Evolutionary conservation across 2,113 vertebrate genomes (phyloP).

Genomic region (Malaclemys terrapin): DNA sequence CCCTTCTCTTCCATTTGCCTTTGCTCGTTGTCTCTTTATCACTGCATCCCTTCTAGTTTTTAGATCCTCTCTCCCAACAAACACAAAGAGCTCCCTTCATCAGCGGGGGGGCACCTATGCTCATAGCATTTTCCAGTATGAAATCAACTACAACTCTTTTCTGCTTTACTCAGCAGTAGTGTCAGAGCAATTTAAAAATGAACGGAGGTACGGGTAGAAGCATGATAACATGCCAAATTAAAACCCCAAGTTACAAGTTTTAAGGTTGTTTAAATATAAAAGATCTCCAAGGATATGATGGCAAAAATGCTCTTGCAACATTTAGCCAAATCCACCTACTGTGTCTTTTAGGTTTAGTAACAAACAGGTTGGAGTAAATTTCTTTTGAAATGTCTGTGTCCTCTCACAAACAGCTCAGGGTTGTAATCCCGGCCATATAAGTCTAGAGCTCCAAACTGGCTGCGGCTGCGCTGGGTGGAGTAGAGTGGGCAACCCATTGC

Average conservation of each 20-base stretch:
- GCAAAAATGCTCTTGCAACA: constrained; percentile 4
- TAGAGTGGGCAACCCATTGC: not conserved
- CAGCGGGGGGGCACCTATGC: rapidly evolving
- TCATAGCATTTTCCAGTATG: not conserved
- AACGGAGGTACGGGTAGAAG: not conserved
- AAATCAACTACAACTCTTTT: not conserved
- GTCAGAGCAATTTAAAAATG: not conserved
- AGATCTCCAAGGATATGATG: not conserved
- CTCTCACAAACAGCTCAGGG: not conserved
- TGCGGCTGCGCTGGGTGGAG: not conserved
- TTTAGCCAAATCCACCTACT: not conserved
- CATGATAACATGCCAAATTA: not conserved
- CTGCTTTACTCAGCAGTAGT: not conserved
- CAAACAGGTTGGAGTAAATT: not conserved
- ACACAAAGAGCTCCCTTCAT: not conserved
- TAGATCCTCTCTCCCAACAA: not conserved
- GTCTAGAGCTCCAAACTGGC: not conserved
- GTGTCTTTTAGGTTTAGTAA: not conserved
- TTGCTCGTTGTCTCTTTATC: rapidly evolving
- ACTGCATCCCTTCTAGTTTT: not conserved
- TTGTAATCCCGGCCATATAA: not conserved
- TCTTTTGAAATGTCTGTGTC: not conserved
- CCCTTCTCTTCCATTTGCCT: not conserved
- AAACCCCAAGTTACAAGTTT: not conserved
- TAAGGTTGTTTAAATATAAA: not conserved